Base-by-base conservation (phyloP, 2,113 vertebrate species). In the Symphodus melops region DNA sequence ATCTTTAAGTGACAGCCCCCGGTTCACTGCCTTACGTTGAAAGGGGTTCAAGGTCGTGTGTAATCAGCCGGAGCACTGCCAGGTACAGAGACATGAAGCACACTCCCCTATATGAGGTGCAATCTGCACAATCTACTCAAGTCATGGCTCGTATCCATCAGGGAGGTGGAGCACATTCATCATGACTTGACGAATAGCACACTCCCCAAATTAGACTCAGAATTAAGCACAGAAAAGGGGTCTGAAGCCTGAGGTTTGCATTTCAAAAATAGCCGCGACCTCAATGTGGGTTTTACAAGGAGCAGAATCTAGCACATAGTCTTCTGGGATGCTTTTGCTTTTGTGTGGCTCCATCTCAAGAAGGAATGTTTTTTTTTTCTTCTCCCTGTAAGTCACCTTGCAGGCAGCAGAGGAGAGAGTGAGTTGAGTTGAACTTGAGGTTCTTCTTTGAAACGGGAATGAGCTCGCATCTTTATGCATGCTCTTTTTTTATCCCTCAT, bases 181-280 rank as follows among this genome's bases (percentile, higher is more conserved):
- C 75, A 73, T 58, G 65, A 79, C 72, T 72, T 68, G 79, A 75
- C 68, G 23, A 89, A 78, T 77, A 59, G 65, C 66, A 60, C 57
- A 84, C 65, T 86, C 68, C 62, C 62, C 51, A 28, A 90, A 81
- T 85, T 81, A 71, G 80, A 89, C 81, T 82, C 72, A 65, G 71
- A 87, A 88, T 83, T 64, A 88, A 86, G 75, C 84, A 88, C 84
- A 88, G 84, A 81, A 74, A 84, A 58, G 25, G 14, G 75, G 82
- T 82, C 79, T 87, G 69, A 56, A 85, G 81, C 86, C 84, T n/a
- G 74, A 83, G 77, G 86, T 80, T 75, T 77, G 39, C 23, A 49
- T 67, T 84, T 83, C 88, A 17, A 87, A 91, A 92, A 92, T 94
- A 92, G 78, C 85, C 54, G 0, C 87, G 88, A 74, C 88, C 89